Base-by-base conservation (phyloP, 2,797 vertebrate species). In the Lagocephalus sceleratus region DNA sequence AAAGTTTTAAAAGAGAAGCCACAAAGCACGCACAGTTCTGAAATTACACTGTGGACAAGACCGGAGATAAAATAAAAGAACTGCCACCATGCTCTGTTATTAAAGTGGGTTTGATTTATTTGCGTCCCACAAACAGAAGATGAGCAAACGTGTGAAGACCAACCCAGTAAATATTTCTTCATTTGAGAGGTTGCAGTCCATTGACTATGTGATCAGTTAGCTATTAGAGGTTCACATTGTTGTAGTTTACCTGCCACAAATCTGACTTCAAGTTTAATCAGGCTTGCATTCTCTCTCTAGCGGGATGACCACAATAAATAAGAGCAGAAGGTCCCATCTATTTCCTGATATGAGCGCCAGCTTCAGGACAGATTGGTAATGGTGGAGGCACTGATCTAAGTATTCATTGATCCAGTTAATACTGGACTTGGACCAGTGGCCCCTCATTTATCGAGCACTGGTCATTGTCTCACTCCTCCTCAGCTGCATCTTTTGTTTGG, bases 361-460 rank as follows among this genome's bases (percentile, higher is more conserved):
- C 50, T 20, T 44, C 38, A 48, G 52, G 21, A 57, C 74, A 56
- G 71, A 73, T 41, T 50, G 32, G 2, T 38, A 38, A 47, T 60
- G 69, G 71, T 59, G 50, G 66, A 74, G 63, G 20, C 70, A 68
- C 57, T 67, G 39, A 77, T 69, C 51, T 72, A 48, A 54, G 53
- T 45, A 48, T 67, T 74, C 66, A 72, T 58, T 73, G 66, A 79
- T 80, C 59, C 65, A 59, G 57, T 75, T 65, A 77, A 72, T 79
- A 75, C 73, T 74, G 68, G 61, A 69, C 57, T 62, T 66, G 61
- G 65, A 71, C 78, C 76, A 78, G 48, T 41, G 58, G 61, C 42
- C 63, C 51, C 57, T 75, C 54, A 59, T 62, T 76, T 81, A 80
- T 73, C 58, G 64, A 70, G 66, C 47, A 5, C 26, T 9, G 39